phyloP scores from a whole-genome alignment of 2,797 vertebrate species.

The Graptemys geographica region DNA sequence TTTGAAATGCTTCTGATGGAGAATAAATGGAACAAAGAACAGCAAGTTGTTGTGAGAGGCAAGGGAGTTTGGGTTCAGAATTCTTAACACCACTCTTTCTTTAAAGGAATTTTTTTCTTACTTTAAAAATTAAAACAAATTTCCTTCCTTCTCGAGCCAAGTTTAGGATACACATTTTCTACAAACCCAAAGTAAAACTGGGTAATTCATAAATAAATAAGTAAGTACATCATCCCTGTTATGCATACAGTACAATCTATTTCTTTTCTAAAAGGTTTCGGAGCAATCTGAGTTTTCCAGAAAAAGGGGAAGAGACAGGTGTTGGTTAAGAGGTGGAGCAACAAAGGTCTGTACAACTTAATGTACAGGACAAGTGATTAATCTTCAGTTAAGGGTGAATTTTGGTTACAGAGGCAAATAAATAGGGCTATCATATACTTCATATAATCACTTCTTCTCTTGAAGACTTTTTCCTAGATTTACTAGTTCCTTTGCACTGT shows the following conservation, averaged over 20 bases:
- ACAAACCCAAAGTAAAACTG: background rate
- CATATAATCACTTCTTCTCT: background rate
- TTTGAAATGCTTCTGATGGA: background rate
- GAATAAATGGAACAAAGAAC: background rate
- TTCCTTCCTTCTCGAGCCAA: background rate
- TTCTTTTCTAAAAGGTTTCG: background rate
- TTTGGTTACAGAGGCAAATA: background rate
- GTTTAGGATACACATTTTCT: background rate
- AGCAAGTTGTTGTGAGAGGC: background rate
- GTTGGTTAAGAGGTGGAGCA: background rate
- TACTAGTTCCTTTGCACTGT: background rate
- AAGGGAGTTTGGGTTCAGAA: background rate
- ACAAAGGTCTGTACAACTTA: rapidly evolving
- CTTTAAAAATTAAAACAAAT: background rate
- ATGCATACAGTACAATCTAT: background rate
- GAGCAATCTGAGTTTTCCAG: background rate
- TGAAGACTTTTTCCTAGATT: background rate
- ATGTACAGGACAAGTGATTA: background rate
- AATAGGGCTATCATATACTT: background rate
- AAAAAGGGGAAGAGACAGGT: background rate
- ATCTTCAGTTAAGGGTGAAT: background rate
- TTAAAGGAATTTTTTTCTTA: background rate
- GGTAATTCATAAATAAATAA: background rate
- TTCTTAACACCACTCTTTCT: rapidly evolving
- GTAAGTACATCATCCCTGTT: background rate